Percentiles rank a stretch among this genome's conserved stretches.
Evolutionary conservation across 2,113 vertebrate species (phyloP).

Genomic region (Nannobrachium achirus): DNA sequence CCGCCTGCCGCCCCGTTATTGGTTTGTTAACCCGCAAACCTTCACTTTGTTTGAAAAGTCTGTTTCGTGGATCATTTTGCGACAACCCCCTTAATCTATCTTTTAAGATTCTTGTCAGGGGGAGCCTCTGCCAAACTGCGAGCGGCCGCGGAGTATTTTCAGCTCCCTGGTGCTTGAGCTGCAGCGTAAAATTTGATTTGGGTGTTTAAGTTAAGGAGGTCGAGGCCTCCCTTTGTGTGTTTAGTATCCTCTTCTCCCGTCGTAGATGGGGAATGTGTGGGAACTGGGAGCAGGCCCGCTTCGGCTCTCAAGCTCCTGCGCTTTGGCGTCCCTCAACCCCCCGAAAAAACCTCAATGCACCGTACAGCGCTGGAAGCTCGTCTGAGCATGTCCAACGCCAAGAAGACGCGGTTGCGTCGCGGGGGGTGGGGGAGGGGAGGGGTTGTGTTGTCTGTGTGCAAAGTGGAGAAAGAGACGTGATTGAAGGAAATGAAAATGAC

Average conservation of each 20-base stretch:
- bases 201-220: constrained; percentile 76
- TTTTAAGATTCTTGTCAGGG: constrained; percentile 66
- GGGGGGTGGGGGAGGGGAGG: constrained; percentile 33
- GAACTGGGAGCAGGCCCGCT: constrained; percentile 68
- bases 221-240: constrained; percentile 72
- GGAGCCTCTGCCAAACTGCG: constrained; percentile 58
- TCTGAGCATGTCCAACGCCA: constrained; percentile 29
- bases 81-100: constrained; percentile 57
- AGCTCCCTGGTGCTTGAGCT: constrained; percentile 72
- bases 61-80: constrained; percentile 42
- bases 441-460: not conserved
- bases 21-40: constrained; percentile 22
- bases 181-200: constrained; percentile 79
- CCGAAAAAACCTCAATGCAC: constrained; percentile 3
- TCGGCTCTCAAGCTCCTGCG: constrained; percentile 5
- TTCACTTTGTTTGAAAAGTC: constrained; percentile 47
- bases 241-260: constrained; percentile 67
- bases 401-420: constrained; percentile 11
- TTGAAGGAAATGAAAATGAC: constrained; percentile 34
- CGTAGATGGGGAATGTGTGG: constrained; percentile 70
- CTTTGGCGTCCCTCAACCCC: constrained; percentile 25
- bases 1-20: constrained; percentile 26
- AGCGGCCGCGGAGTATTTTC: constrained; percentile 56
- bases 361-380: not conserved
- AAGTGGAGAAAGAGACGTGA: constrained; percentile 41